Evolutionary conservation across 1,140 invertebrate genomes (phyloP).

Genomic region (Dysdera silvatica): DNA sequence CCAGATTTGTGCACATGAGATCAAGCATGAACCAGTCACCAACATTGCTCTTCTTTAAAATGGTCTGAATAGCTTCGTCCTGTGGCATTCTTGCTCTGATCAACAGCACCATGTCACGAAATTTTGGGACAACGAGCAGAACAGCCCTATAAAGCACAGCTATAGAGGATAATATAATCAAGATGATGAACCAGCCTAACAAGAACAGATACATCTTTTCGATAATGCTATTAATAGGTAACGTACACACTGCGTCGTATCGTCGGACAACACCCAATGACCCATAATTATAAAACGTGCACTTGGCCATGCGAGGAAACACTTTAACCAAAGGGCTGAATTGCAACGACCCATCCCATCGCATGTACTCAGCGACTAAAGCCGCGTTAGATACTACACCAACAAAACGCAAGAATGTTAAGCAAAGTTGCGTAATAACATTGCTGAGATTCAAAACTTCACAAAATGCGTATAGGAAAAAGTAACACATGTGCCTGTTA

Average conservation of each 20-base stretch:
- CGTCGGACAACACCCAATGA: constrained; percentile 42
- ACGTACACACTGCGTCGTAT: constrained; percentile 46
- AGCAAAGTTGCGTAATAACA: constrained; percentile 66
- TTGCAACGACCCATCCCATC: too few species aligned
- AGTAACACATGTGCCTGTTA: constrained; percentile 77
- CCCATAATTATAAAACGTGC: constrained; percentile 37
- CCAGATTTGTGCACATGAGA: constrained; percentile 34
- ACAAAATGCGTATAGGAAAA: constrained; percentile 63
- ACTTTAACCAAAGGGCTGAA: constrained; percentile 40
- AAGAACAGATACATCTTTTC: constrained; percentile 47
- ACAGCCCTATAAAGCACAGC: constrained; percentile 38
- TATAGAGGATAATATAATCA: constrained; percentile 33
- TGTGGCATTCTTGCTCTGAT: constrained; percentile 39
- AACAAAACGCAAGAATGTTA: constrained; percentile 71
- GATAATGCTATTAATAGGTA: constrained; percentile 48
- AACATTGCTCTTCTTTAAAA: constrained; percentile 41
- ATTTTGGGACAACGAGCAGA: constrained; percentile 45
- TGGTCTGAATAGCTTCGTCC: constrained; percentile 64
- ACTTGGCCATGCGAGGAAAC: constrained; percentile 40
- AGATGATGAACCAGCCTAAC: constrained; percentile 40
- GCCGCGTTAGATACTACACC: constrained; percentile 72
- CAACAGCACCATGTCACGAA: constrained; percentile 34
- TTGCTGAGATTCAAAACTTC: constrained; percentile 52
- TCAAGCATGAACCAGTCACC: constrained; percentile 38
- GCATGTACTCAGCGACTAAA: too few species aligned